Base-by-base conservation (phyloP, 2,797 vertebrate species). In the Leptodactylus fallax region DNA sequence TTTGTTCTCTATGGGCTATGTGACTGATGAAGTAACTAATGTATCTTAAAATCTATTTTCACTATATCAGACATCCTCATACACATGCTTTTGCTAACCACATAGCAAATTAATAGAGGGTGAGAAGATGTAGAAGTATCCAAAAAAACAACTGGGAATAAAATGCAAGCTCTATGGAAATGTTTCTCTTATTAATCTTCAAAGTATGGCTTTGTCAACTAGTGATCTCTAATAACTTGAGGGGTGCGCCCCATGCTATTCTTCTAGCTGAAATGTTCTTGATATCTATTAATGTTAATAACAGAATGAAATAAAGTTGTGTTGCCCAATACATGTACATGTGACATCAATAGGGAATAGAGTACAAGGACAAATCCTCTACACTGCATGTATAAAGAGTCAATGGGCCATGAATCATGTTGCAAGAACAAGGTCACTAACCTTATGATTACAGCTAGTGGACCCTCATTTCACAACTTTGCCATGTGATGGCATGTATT, bases 401-500 rank as follows among this genome's bases (percentile, higher is more conserved):
- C 56, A 85, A 85, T 51, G 60, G 63, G 49, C 69, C 11, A 51
- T 3, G 27, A 45, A 36, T n/a, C 61, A 72, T 88, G 83, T 84
- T 84, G 82, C 21, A 84, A 85, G 80, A 61, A 25, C 8, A n/a
- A 55, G 84, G 84, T 89, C 87, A 89, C 58, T 81, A 85, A 60
- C 67, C 82, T 14, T 55, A 56, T 58, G 60, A 85, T 63, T 27
- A 63, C 51, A 21, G 51, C 21, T n/a, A 9, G 25, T 49, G 21
- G 53, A 58, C 14, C 47, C 83, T 49, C 7, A 53, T 85, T 85
- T 72, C 76, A 53, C 81, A 79, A 87, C 0, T 0, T 17, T 58
- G 25, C 23, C 76, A 56, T 55, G 77, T 79, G 55, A 17, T 45
- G 8, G 55, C 55, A 60, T 25, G 78, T 58, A n/a, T 58, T 79